phyloP scores from a whole-genome alignment of 2,797 vertebrate genomes.

The Antennarius maculatus region DNA sequence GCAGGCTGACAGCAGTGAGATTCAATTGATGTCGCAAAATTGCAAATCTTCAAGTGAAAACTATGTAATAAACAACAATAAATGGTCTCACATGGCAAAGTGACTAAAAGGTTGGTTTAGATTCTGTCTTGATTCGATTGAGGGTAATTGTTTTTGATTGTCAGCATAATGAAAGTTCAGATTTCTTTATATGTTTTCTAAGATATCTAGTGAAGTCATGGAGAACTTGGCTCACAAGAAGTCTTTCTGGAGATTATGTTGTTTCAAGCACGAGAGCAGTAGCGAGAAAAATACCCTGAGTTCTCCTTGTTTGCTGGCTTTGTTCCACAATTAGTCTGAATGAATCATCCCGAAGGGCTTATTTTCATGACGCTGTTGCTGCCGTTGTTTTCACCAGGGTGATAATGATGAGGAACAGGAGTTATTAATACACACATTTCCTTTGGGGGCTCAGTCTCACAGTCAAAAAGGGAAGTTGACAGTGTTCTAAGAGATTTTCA shows the following conservation, averaged over 20 bases:
- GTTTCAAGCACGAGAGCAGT: slow-evolving; percentile 21
- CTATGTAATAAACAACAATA: no score
- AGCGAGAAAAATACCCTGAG: slow-evolving; percentile 29
- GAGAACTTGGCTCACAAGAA: not conserved
- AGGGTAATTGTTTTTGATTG: not conserved
- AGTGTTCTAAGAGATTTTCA: slow-evolving; percentile 45
- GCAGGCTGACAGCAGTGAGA: no score
- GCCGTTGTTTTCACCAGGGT: slow-evolving; percentile 57
- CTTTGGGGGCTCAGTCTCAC: slow-evolving; percentile 57
- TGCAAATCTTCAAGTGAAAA: no score
- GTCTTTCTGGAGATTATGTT: slow-evolving; percentile 15
- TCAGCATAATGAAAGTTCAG: not conserved
- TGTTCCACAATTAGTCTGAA: slow-evolving; percentile 39
- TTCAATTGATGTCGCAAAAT: no score
- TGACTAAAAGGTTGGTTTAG: not conserved
- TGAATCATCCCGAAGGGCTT: slow-evolving; percentile 41
- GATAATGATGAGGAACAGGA: slow-evolving; percentile 65
- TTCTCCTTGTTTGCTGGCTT: slow-evolving; percentile 49
- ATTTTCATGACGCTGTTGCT: slow-evolving; percentile 52
- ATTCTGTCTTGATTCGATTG: not conserved
- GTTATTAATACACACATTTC: slow-evolving; percentile 74
- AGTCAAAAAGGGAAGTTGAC: slow-evolving; percentile 56
- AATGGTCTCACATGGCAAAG: not conserved
- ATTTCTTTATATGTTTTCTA: slow-evolving; percentile 2
- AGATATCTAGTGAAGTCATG: not conserved